Evolutionary conservation across 35 echinoderm and acorn worm species (phyloP), one percentile per base, ranked within the genome.

Genomic region (Lytechinus pictus): DNA sequence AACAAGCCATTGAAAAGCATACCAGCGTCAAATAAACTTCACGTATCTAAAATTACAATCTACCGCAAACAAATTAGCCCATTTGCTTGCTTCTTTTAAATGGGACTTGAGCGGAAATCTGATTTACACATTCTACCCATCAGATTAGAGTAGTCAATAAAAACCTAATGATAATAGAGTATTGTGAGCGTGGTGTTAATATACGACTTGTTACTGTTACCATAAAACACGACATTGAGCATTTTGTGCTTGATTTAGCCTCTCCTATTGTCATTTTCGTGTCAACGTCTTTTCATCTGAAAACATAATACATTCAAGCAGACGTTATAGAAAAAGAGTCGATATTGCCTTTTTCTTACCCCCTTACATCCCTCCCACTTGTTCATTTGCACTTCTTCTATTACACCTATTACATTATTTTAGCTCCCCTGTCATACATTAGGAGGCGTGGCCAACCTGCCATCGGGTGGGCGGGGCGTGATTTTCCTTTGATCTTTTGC

Each of bases 401-500:
- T 54, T 57, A 54, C 92, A 54, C 92, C 92, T 93, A 93, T 93
- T 93, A 55, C 27, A 93, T 93, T 93, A 33, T 57, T 79, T 79
- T 79, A 79, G 16, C 92, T 93, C 92, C 55, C 52, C 27, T 53
- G 92, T 28, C 52, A 54, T 53, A 93, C 57, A 93, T 93, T 93
- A 57, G 92, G 92, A 57, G 92, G 92, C 92, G 92, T 93, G 92
- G 53, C 92, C 92, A 55, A 4, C 27, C 92, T 28, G 92, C 88
- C 53, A 93, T 93, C 92, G 92, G 53, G 92, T 93, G 92, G 92
- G 92, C 92, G 92, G 92, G 92, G 92, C 92, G 54, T 93, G 92
- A 57, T 93, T 93, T 93, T 54, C 92, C 92, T 93, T 93, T 93
- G 92, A 93, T 93, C 92, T 93, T 93, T 93, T 93, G 92, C 92